A percentile compares a stretch with the other conserved stretches of the same genome.
Conservation (phyloP, 2,797 vertebrate genomes). For the Pipistrellus pygmaeus region DNA sequence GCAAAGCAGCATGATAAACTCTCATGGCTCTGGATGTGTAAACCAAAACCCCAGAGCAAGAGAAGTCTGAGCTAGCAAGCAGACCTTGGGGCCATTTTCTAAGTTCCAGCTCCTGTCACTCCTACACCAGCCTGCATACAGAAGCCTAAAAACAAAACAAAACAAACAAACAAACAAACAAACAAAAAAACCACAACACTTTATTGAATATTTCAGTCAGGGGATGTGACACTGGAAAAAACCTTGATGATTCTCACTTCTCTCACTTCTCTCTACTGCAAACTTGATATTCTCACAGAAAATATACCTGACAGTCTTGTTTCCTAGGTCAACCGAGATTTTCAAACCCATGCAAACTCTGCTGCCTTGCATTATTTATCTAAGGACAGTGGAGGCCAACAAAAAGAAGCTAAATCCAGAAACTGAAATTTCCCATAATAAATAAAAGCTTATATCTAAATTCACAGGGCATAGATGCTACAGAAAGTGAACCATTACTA, state of each 20-base stretch:
- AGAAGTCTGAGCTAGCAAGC: background rate
- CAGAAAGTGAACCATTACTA: background rate
- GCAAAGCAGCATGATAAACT: background rate
- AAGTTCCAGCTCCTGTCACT: background rate
- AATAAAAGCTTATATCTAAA: background rate
- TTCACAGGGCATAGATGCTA: background rate
- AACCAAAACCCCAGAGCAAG: background rate
- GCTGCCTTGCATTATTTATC: slow-evolving; percentile 68
- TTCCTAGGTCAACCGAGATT: slow-evolving; percentile 71
- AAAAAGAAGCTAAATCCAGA: slow-evolving; percentile 49
- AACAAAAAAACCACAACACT: too few species aligned
- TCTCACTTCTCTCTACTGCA: background rate
- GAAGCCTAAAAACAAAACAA: background rate
- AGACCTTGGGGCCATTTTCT: background rate
- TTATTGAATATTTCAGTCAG: slow-evolving; percentile 61
- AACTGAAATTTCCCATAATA: slow-evolving; percentile 34
- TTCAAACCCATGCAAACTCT: slow-evolving; percentile 1
- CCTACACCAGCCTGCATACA: background rate
- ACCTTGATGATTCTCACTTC: slow-evolving; percentile 56
- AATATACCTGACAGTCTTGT: slow-evolving; percentile 65
- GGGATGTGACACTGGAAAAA: slow-evolving; percentile 53
- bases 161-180: background rate
- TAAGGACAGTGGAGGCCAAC: slow-evolving; percentile 43
- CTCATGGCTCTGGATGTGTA: background rate
- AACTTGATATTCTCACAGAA: slow-evolving; percentile 69